Evolutionary conservation across 2,113 vertebrate genomes (phyloP).

Genomic region (Gallinago jamesoni): DNA sequence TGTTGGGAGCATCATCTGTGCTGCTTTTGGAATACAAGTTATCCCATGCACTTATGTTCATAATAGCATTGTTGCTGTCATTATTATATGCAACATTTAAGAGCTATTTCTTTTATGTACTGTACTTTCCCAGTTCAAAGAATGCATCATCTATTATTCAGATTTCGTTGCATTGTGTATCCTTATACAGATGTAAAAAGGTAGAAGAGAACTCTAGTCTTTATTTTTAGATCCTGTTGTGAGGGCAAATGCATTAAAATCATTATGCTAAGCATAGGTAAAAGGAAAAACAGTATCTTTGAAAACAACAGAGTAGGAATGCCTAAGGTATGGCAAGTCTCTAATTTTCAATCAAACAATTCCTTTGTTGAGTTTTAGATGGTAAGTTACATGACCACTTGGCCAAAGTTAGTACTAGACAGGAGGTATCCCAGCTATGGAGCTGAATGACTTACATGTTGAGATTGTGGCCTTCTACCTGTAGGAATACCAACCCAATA

Average conservation of each 20-base stretch:
- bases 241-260: background rate
- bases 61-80: background rate
- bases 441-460: background rate
- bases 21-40: background rate
- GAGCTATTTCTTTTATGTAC: background rate
- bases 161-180: background rate
- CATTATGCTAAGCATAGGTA: background rate
- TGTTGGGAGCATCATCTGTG: background rate
- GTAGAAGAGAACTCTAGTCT: background rate
- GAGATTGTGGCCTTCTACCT: background rate
- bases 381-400: background rate
- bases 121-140: background rate
- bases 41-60: background rate
- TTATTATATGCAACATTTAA: background rate
- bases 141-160: background rate
- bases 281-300: background rate
- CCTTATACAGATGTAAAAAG: background rate
- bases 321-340: background rate
- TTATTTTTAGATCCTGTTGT: background rate
- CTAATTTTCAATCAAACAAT: background rate
- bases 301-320: background rate
- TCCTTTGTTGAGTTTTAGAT: background rate
- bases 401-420: background rate
- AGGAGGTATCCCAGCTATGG: background rate
- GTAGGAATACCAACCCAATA: background rate